Evolutionary conservation across 2,113 vertebrate genomes (phyloP), one percentile per base, ranked within the genome.

Genomic region (Sorex fumeus): DNA sequence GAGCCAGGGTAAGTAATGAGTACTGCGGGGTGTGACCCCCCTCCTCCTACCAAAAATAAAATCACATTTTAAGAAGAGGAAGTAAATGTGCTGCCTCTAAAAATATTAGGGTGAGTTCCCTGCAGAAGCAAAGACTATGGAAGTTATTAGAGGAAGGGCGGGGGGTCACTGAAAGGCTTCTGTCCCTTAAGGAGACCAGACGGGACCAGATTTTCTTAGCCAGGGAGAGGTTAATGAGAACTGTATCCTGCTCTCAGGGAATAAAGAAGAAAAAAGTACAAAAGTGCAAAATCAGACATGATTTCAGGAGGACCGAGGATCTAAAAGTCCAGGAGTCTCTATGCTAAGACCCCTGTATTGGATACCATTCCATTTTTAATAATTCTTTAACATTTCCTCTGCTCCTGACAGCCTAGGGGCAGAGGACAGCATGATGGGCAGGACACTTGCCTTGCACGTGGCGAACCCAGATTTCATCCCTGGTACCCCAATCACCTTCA

Each of bases 21-120:
- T 12, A 53, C 53, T 53, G 53, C 10, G 13, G 13, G 53, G 53
- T 15, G 53, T 53, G 53, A 53, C 53, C 13, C n/a, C n/a, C 40
- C 40, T 40, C 40, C 40, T 40, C 40, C 40, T 40, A 40, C 57
- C 57, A 15, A 60, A 60, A 60, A 60, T 6, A 60, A 60, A 60
- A 16, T 76, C 75, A 40, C 34, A 72, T 79, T 90, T 94, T 57
- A 89, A 87, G 75, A 80, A 69, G 36, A 57, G 16, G 50, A 90
- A 87, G 45, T 53, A 88, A 77, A 88, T 84, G 45, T 1, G 53
- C 8, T 94, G 79, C 47, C 34, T 86, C 64, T 70, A 76, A 85
- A 90, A 94, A 64, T 13, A 78, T 11, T n/a, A 50, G 34, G 53
- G 64, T 32, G 36, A 88, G 34, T 62, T 82, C 15, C 64, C 27